Base-by-base conservation (phyloP, 2,888 invertebrate genomes). In the Epistrophella euchroma region DNA sequence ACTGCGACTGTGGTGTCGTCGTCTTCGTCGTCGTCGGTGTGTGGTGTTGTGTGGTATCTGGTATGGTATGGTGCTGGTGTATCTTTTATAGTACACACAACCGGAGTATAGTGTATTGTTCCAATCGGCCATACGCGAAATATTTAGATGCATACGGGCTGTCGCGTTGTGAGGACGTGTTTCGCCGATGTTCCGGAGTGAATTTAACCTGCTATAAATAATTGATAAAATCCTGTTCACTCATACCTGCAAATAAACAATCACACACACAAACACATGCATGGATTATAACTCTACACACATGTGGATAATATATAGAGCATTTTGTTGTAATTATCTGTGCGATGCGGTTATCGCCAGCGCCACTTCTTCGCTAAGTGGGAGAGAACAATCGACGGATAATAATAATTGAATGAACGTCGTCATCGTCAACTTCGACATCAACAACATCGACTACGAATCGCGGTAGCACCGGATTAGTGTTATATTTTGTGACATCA, bases 81-180 rank as follows among this genome's bases (percentile, higher is more conserved):
- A 52, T 52, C 56, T 56, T 56, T 32, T n/a, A 40, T 60, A 60
- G 37, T 60, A 56, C 78, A 87, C 83, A 87, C 87, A 60, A 64
- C 64, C 64, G 64, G 55, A 56, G 55, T 32, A 37, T 28, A 52
- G 25, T 77, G 87, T 87, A 88, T 85, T 88, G 87, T 87, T 88
- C 85, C 79, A 90, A 68, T 91, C 91, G 91, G 90, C 91, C 90
- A 90, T 90, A 90, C 90, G 90, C 90, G 90, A 91, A 91, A 91
- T 91, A 91, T 91, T 92, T 92, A 92, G 92, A 92, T 91, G 92
- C 91, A 92, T 91, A 92, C 92, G 92, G 92, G 91, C 91, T 91
- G 91, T 90, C 92, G 92, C 91, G 91, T 90, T 90, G 92, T 91
- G 90, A 91, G 90, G 92, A 92, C 92, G 92, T 91, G 89, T 88